Base-by-base conservation (phyloP, 2,113 vertebrate genomes). In the Sorex araneus region DNA sequence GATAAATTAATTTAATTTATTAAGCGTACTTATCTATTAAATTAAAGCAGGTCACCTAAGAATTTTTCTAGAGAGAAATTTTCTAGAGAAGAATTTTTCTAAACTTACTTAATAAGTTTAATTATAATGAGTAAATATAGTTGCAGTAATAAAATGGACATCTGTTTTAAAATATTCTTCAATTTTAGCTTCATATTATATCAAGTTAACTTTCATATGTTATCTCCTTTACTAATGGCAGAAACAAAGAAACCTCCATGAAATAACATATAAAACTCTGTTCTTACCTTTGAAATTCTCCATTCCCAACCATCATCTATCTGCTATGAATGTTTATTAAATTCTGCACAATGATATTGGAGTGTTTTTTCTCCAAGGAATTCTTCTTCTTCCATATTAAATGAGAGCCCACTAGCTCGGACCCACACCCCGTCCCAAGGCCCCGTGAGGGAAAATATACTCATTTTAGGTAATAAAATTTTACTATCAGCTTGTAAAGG, bases 281-380 rank as follows among this genome's bases (percentile, higher is more conserved):
- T 30, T 79, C 95, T 98, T 97, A 99, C 99, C 98, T 98, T 98
- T 66, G 97, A 96, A 2, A 87, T 89, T 95, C 96, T 98, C 99
- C 99, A 99, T 94, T 98, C 98, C 99, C 99, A 99, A 4, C 98
- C 98, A 64, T 99, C 99, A 40, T 97, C 97, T 92, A 99, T 98
- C 93, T 96, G 94, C 84, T 98, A 95, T 0, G 99, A 99, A 87
- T 96, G 98, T 70, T 98, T 98, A 77, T 99, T 94, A 83, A 99
- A 97, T 86, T 98, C 97, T 95, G 95, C 95, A 95, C 99, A 99
- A 96, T 94, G 98, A 70, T 74, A 94, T 21, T 91, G 92, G 97
- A 99, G 99, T 63, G 63, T 75, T 77, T 97, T 94, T 95, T 99
- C 98, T 94, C 98, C 98, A 96, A 99, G 92, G 87, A 97, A 96